Evolutionary conservation across 2,797 vertebrate genomes (phyloP), one percentile per base, ranked within the genome.

Genomic region (Pogoniulus pusillus): DNA sequence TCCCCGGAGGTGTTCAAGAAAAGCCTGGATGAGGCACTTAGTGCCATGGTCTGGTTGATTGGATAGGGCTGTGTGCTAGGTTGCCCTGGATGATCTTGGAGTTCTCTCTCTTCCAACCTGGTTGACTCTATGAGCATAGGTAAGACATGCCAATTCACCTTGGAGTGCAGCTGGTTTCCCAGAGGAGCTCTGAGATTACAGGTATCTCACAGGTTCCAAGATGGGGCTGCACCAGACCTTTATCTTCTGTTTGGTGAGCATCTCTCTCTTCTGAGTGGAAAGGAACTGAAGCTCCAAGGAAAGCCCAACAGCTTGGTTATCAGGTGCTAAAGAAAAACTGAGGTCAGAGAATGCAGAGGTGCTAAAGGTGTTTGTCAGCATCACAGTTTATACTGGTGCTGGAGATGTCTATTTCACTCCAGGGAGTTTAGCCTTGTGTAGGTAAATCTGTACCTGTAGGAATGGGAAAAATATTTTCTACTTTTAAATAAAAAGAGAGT

Each of bases 121-220:
- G n/a, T n/a, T n/a, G n/a, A n/a, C n/a, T n/a, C n/a, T n/a, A n/a
- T n/a, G 34, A 54, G 27, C 26, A 29, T 0, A 2, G 72, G 47
- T 17, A 30, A 37, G 24, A 11, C 27, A 7, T 58, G 26, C 27
- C 0, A 2, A 15, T 39, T 26, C 0, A 1, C 1, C 1, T 16
- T 2, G 0, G 26, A 15, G 32, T 8, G 41, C 19, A 51, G 16
- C 24, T 64, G 43, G 18, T 7, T 41, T 41, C 26, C 30, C 47
- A 20, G 26, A 29, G 30, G 19, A 58, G 20, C n/a, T 39, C 51
- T 29, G 20, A 66, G 49, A 39, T 39, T 54, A 13, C 20, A 37
- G 24, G 16, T 20, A 23, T n/a, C 59, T 66, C 7, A 0, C 20
- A 32, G 27, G 16, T 54, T 54, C 51, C 39, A 32, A 51, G 47